Conservation (phyloP, 2,888 invertebrate genomes). For the Dione juno region DNA sequence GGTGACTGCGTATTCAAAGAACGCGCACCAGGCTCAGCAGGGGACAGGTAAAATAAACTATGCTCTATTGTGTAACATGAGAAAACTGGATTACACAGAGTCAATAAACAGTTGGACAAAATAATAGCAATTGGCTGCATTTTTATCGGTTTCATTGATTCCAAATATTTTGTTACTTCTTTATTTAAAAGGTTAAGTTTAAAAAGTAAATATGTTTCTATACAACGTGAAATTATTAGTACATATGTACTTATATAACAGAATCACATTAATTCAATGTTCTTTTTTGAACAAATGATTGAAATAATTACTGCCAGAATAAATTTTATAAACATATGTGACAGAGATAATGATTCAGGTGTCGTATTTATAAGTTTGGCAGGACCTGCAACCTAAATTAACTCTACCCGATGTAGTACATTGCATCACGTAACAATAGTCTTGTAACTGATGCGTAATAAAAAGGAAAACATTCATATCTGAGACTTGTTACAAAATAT, state of each 20-base stretch:
- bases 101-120: constrained; percentile 57
- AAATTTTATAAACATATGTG: neutral
- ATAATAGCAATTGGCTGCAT: constrained; percentile 39
- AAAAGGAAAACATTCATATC: constrained; percentile 18
- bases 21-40: constrained; percentile 58
- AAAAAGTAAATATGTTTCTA: neutral
- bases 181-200: neutral
- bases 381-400: neutral
- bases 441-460: constrained; percentile 16
- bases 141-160: neutral
- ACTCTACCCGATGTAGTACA: neutral
- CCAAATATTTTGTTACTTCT: neutral
- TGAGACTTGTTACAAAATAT: constrained; percentile 27
- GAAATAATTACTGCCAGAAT: neutral
- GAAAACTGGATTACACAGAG: constrained; percentile 69
- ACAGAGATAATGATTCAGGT: neutral
- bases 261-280: neutral
- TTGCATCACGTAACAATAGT: constrained; percentile 16
- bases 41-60: constrained; percentile 70
- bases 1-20: constrained; percentile 66
- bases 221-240: too few species aligned
- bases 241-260: neutral
- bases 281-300: neutral
- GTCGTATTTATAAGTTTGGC: constrained; percentile 13
- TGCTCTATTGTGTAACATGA: constrained; percentile 74